Evolutionary conservation across 2,113 vertebrate genomes (phyloP).

Genomic region (Nothocercus nigrocapillus): DNA sequence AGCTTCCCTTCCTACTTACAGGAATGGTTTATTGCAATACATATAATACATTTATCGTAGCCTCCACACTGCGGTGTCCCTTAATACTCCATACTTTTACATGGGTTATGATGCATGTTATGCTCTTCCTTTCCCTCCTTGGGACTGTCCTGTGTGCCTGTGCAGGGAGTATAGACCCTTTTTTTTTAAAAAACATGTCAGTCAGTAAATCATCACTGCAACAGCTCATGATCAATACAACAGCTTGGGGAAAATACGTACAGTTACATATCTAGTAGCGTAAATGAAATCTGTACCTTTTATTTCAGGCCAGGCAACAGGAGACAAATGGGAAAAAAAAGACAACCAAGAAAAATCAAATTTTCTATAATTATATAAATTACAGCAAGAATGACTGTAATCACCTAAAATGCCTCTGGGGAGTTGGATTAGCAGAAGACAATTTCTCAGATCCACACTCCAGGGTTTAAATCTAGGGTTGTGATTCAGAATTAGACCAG

Average conservation of each 20-base stretch:
- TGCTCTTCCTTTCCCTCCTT: not conserved
- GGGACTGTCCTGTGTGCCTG: not conserved
- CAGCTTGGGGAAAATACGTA: conserved; percentile 42
- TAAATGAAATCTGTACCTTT: conserved; percentile 55
- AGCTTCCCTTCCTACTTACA: not conserved
- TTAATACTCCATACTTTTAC: not conserved
- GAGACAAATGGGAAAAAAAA: conserved; percentile 72
- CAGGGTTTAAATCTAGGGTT: conserved; percentile 75
- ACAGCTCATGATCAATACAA: conserved; percentile 2
- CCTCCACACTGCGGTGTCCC: not conserved
- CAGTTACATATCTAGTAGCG: conserved; percentile 51
- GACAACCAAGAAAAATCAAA: conserved; percentile 81
- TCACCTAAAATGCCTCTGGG: conserved; percentile 81
- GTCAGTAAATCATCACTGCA: not conserved
- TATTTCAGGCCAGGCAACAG: conserved; percentile 73
- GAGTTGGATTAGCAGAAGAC: conserved; percentile 82
- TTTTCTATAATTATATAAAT: conserved; percentile 84
- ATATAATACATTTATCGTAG: not conserved
- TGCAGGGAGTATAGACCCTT: not conserved
- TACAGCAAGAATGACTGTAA: conserved; percentile 83
- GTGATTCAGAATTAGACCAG: conserved; percentile 69
- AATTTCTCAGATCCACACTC: conserved; percentile 84
- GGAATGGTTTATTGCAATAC: not conserved
- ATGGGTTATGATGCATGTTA: not conserved
- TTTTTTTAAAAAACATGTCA: not conserved